Evolutionary conservation across 2,888 invertebrate species (phyloP).

Genomic region (Operophtera brumata): DNA sequence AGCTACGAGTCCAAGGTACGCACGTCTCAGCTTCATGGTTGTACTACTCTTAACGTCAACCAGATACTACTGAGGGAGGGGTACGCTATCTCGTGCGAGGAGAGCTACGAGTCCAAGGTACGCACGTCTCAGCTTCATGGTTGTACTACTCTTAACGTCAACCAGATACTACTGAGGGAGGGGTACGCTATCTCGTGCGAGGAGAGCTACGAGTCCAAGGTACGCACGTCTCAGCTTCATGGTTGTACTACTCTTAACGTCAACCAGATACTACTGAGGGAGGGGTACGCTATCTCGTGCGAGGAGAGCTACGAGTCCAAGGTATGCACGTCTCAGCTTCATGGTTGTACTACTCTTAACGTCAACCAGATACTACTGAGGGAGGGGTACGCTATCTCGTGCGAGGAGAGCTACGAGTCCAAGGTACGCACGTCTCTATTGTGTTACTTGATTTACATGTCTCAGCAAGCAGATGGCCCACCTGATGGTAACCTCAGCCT

Average conservation of each 20-base stretch:
- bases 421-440: no score
- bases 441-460: no score
- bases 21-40: no score
- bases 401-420: conserved; percentile 89
- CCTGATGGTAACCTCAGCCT: no score
- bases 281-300: conserved; percentile 82
- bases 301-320: conserved; percentile 91
- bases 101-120: conserved; percentile 89
- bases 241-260: no score
- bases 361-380: conserved; percentile 84
- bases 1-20: conserved; percentile 87
- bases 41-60: conserved; percentile 83
- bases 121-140: no score
- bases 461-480: no score
- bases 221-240: no score
- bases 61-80: conserved; percentile 82
- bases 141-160: conserved; percentile 82
- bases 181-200: conserved; percentile 85
- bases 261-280: conserved; percentile 83
- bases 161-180: conserved; percentile 82
- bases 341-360: no score
- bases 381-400: conserved; percentile 82
- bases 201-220: conserved; percentile 90
- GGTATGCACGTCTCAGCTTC: no score
- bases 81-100: conserved; percentile 85